These are phyloP conservation scores for Carposina sasakii DNA, from an alignment of 1,140 invertebrate species.

Conservation along the genomic window DNA sequence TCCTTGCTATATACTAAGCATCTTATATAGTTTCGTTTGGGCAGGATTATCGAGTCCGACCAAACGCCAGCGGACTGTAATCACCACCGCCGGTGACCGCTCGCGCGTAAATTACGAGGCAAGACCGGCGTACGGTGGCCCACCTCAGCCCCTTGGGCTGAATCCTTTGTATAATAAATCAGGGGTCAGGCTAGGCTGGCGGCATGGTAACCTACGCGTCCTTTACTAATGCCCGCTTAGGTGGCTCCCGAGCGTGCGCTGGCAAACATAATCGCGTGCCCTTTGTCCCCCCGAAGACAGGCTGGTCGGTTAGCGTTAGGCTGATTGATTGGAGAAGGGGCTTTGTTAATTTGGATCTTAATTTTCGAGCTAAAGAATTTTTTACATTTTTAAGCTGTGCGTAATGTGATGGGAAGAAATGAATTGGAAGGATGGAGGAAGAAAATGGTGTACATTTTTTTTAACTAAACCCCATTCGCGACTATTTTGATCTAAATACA, in stretches of 20 bases:
- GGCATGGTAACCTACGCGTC: slow-evolving; percentile 34
- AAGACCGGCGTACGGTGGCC: slow-evolving; percentile 27
- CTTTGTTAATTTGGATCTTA: no score
- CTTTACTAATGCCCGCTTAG: slow-evolving; percentile 59
- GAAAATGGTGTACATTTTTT: no score
- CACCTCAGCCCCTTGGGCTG: slow-evolving; percentile 20
- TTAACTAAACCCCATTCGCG: no score
- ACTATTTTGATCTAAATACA: no score
- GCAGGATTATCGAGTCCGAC: slow-evolving; percentile 49
- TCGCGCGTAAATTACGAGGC: slow-evolving; percentile 62
- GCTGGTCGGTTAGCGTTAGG: slow-evolving; percentile 21
- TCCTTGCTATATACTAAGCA: background rate
- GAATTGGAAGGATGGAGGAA: no score
- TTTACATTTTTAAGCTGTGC: no score
- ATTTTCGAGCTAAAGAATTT: no score
- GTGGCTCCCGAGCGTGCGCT: slow-evolving; percentile 40
- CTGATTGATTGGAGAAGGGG: slow-evolving; percentile 56
- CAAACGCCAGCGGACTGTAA: slow-evolving; percentile 52
- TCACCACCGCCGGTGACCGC: slow-evolving; percentile 55
- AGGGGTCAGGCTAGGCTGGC: slow-evolving; percentile 34
- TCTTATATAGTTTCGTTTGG: slow-evolving; percentile 24
- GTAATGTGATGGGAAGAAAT: no score
- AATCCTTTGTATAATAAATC: slow-evolving; percentile 19
- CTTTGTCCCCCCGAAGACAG: slow-evolving; percentile 30
- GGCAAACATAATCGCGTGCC: slow-evolving; percentile 47